Evolutionary conservation across 2,113 vertebrate genomes (phyloP).

Genomic region (Azemiops feae): DNA sequence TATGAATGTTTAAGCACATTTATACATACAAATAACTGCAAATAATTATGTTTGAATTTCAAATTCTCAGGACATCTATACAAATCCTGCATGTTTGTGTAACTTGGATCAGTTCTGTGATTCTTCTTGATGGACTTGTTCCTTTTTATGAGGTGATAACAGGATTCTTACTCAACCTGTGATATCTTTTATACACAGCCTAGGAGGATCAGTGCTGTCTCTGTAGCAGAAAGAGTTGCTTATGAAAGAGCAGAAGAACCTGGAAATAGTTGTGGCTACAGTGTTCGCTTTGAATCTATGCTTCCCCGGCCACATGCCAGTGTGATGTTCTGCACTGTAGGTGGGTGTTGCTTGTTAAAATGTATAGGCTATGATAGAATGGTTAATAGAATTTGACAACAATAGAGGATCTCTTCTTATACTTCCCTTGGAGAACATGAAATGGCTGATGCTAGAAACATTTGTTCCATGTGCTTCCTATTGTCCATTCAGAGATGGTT

Average conservation of each 20-base stretch:
- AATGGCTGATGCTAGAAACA: neutral
- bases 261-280: constrained; percentile 94
- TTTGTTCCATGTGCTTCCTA: neutral
- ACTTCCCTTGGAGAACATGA: neutral
- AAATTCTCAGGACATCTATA: neutral
- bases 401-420: neutral
- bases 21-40: neutral
- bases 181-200: constrained; percentile 73
- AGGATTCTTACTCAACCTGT: neutral
- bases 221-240: constrained; percentile 90
- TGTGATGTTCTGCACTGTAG: constrained; percentile 94
- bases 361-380: neutral
- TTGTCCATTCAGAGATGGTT: neutral
- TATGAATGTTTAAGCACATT: neutral
- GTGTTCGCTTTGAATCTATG: constrained; percentile 92
- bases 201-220: constrained; percentile 91
- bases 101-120: neutral
- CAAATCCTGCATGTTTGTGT: neutral
- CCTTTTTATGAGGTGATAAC: neutral
- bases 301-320: constrained; percentile 94
- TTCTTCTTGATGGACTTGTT: neutral
- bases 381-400: neutral
- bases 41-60: neutral
- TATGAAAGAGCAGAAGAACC: constrained; percentile 87
- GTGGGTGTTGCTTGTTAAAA: constrained; percentile 65